These are phyloP conservation scores for Philopedon plagiatum DNA, from an alignment of 2,888 invertebrate genomes.

Conservation along the genomic window DNA sequence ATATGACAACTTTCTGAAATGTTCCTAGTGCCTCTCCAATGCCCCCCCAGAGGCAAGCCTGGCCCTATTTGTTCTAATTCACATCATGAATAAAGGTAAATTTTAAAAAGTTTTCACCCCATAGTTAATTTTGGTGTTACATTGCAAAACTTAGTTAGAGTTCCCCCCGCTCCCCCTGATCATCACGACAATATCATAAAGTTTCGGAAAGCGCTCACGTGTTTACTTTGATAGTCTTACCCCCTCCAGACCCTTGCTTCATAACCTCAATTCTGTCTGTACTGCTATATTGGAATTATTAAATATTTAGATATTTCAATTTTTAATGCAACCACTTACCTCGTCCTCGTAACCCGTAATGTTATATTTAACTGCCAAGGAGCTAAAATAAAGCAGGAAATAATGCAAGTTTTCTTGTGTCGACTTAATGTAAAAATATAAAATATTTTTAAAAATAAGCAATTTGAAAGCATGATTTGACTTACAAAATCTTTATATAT, in stretches of 20 bases:
- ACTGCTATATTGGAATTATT: constrained; percentile 15
- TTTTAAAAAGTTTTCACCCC: neutral
- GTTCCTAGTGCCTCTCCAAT: constrained; percentile 60
- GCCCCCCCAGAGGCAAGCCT: constrained; percentile 13
- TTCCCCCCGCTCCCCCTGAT: neutral
- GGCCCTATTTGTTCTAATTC: constrained; percentile 20
- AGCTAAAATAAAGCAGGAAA: neutral
- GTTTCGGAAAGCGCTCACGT: constrained; percentile 23
- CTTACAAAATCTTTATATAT: no score
- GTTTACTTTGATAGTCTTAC: constrained; percentile 4
- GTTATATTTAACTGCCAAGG: neutral
- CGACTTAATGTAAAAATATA: no score
- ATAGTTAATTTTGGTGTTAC: neutral
- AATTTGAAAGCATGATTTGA: neutral
- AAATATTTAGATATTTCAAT: constrained; percentile 27
- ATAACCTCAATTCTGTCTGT: constrained; percentile 34
- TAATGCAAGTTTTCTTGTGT: neutral
- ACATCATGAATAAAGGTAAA: constrained; percentile 54
- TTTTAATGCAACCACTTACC: constrained; percentile 22
- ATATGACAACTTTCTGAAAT: constrained; percentile 55
- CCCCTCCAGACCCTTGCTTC: constrained; percentile 17
- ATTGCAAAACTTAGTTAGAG: neutral
- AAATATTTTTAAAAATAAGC: neutral
- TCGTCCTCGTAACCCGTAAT: neutral
- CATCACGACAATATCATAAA: neutral